phyloP scores from a whole-genome alignment of 2,113 vertebrate species.

The Eubucco bourcierii region DNA sequence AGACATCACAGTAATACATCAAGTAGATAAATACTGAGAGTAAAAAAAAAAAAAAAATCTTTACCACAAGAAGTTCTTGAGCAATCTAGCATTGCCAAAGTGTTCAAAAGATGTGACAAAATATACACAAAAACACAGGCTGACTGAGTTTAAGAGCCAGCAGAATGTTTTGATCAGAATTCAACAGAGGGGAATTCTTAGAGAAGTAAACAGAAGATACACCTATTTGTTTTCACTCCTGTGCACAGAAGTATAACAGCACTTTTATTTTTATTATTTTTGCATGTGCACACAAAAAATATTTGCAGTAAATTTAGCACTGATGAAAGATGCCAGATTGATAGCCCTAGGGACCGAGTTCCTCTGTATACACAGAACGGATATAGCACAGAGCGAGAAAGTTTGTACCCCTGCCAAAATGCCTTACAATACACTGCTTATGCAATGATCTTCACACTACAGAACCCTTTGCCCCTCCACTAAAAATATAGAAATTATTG shows the following conservation, averaged over 20 bases:
- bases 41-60: not conserved
- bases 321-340: slow-evolving; percentile 45
- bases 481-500: not conserved
- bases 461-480: not conserved
- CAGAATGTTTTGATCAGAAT: not conserved
- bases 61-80: not conserved
- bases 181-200: not conserved
- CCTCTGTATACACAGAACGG: slow-evolving; percentile 25
- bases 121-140: not conserved
- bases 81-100: not conserved
- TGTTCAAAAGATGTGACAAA: not conserved
- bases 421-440: slow-evolving; percentile 40
- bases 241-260: not conserved
- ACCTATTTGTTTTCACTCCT: not conserved
- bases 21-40: not conserved
- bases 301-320: slow-evolving; percentile 34
- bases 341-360: slow-evolving; percentile 42
- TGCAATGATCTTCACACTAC: slow-evolving; percentile 15
- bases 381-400: slow-evolving; percentile 32
- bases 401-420: slow-evolving; percentile 52
- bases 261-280: not conserved
- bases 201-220: not conserved
- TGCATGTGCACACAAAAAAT: not conserved
- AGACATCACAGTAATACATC: not conserved
- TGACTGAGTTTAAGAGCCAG: not conserved